These are phyloP conservation scores for Zaprionus nigranus DNA, from an alignment of 1,140 invertebrate species.

Conservation along the genomic window DNA sequence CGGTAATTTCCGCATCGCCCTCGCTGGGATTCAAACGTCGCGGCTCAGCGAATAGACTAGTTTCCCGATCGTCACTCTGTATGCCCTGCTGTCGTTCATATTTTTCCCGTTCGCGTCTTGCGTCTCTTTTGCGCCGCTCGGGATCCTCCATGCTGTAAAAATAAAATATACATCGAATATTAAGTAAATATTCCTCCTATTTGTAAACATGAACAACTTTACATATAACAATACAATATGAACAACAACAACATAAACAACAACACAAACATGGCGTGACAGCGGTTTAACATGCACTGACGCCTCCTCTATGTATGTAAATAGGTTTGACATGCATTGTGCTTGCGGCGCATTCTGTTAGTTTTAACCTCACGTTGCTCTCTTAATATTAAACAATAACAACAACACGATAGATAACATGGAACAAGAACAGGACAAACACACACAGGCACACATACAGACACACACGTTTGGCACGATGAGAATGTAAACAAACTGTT, in stretches of 20 bases:
- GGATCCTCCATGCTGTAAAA: conserved; percentile 88
- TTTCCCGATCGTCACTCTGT: conserved; percentile 86
- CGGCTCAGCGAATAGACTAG: conserved; percentile 86
- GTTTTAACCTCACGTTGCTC: conserved; percentile 1
- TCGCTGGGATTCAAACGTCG: conserved; percentile 84
- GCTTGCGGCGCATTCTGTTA: conserved; percentile 21
- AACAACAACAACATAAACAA: conserved; percentile 47
- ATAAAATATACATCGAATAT: neutral
- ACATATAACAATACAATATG: conserved; percentile 3
- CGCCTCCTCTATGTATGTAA: conserved; percentile 29
- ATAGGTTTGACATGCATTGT: conserved; percentile 64
- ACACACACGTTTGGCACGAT: conserved; percentile 47
- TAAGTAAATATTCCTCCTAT: neutral
- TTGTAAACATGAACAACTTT: neutral
- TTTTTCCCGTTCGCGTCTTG: conserved; percentile 88
- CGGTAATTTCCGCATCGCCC: conserved; percentile 75
- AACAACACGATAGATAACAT: neutral
- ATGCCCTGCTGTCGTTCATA: conserved; percentile 89
- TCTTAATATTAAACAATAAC: neutral
- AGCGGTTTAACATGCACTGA: conserved; percentile 50
- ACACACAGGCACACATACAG: neutral
- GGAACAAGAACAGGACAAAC: neutral
- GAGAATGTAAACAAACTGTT: conserved; percentile 40
- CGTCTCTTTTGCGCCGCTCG: conserved; percentile 86
- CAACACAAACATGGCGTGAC: conserved; percentile 56